Evolutionary conservation across 2,888 invertebrate species (phyloP), one percentile per base, ranked within the genome.

Genomic region (Sesamia inferens): DNA sequence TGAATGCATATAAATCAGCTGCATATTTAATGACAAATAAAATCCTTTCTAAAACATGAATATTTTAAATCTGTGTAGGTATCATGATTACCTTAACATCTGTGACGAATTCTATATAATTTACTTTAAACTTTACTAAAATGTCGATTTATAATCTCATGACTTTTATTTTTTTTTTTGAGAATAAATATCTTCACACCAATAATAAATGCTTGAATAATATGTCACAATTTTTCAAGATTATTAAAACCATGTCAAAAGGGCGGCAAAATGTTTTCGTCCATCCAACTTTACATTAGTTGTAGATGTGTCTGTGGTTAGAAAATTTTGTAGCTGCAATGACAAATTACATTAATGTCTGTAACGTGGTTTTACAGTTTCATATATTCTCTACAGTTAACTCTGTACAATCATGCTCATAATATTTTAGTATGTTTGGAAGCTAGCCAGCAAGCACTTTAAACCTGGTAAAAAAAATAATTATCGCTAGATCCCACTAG

Each of bases 401-500:
- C 24, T 42, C 42, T n/a, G 13, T 16, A 47, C 10, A 14, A 24
- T 54, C 3, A 51, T 31, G 16, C 47, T 22, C n/a, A 13, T 63
- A 22, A 61, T 42, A 48, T 55, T 42, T 13, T 16, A 39, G 14
- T 55, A 13, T 48, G n/a, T n/a, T 55, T 65, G 64, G 16, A 48
- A 48, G 8, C 10, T 19, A 31, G 63, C 76, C 81, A 75, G 31
- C 13, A 63, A 55, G 2, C 11, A 39, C 48, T 75, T 54, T 58
- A 54, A 67, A 57, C 31, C n/a, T 47, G 24, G n/a, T 58, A 54
- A 51, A n/a, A n/a, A 22, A 58, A 54, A 19, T 42, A 13, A 63
- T 42, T 44, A 59, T 51, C 31, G n/a, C 47, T 16, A 48, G n/a
- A 48, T 47, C 22, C n/a, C 5, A 16, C 22, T 19, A 66, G 31